Base-by-base conservation (phyloP, 1,140 invertebrate species). In the Anoplolepis gracilipes region DNA sequence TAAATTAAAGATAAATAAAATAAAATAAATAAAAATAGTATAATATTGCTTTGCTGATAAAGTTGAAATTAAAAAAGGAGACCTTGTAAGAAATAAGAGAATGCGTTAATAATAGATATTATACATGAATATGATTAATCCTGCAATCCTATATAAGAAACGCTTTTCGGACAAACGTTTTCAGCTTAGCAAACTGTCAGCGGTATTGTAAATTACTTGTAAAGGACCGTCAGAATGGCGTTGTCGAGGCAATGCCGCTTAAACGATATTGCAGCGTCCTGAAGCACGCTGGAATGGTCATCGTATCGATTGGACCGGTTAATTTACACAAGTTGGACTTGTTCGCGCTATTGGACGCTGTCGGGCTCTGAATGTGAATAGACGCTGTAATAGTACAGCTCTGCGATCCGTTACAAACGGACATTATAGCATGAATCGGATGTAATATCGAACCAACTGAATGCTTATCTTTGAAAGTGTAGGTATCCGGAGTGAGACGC, bases 241-340 rank as follows among this genome's bases (percentile, higher is more conserved):
- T 69, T 53, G 33, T 79, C 30, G 53, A 22, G 13, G 61, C n/a
- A 79, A 67, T 59, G 67, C 28, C 67, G 77, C 25, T 57, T 42
- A 59, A 82, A 59, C n/a, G 67, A 69, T n/a, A 59, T 28, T 42
- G 53, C 53, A 22, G 22, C 13, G 53, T 59, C n/a, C 65, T 22
- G 16, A 59, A 42, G 67, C 25, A 22, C 53, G 30, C 61, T 59
- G 78, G 39, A 72, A 46, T 61, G 78, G 67, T 73, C 78, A 82
- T 73, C 78, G 67, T 82, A 82, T 82, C 78, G 78, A 82, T 82
- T 82, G 67, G 78, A 82, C 78, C 53, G 39, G 78, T 70, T 82
- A 82, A 82, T 82, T 82, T 82, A 57, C 70, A 55, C 36, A 73
- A 82, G 78, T 82, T 82, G 64, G 64, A 81, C 64, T 70, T 81